Base-by-base conservation (phyloP, 2,113 vertebrate genomes). In the Cephalopterus ornatus region DNA sequence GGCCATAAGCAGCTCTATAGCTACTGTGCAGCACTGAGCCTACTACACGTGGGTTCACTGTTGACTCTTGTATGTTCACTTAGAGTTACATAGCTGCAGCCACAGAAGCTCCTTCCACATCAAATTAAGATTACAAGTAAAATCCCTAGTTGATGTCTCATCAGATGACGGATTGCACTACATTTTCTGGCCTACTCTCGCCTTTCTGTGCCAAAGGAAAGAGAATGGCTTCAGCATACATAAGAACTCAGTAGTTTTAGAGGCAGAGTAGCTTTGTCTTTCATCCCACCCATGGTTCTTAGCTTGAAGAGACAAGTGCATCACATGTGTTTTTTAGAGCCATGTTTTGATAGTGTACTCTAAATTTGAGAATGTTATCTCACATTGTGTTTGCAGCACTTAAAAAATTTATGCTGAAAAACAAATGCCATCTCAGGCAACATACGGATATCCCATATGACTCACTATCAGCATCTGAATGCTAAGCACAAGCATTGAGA, bases 331-430 rank as follows among this genome's bases (percentile, higher is more conserved):
- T 47, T 89, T 92, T 88, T 47, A 82, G 66, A 89, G 44, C 24
- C 66, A 14, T 65, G 63, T 93, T 94, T 85, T 93, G 67, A 89
- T 92, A 85, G 66, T 66, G 65, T 78, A 95, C 67, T 74, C 46
- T 92, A 58, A 88, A 88, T 85, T 73, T 89, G 67, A 82, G 58
- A 72, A 78, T 79, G 44, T 89, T 78, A 72, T 85, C 41, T 92
- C 71, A 77, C 59, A 47, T 30, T 58, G 53, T 68, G 37, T 85
- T 93, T 93, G 49, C 19, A 61, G 26, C 37, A 55, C 33, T 73
- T 91, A 49, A 91, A 96, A 90, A 86, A 89, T 28, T 55, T 70
- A 85, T 68, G n/a, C 70, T 87, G 77, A 58, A 94, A 93, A 93
- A 13, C 78, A 82, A 89, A 89, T 72, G 75, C 81, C n/a, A 68